Conservation (phyloP, 2,888 invertebrate genomes). For the Limenitis camilla region DNA sequence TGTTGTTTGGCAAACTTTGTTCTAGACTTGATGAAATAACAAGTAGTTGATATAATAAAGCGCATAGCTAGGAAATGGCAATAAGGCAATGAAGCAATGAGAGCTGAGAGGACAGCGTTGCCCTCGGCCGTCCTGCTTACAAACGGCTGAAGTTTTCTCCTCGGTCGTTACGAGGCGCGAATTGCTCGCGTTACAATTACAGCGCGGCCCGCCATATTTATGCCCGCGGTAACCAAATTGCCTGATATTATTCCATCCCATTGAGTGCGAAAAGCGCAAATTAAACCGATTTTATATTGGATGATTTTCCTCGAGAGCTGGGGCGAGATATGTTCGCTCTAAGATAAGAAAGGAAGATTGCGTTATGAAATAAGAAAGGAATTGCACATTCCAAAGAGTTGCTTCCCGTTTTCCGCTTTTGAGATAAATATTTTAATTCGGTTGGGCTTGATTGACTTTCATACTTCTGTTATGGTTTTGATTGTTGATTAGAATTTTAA, state of each 20-base stretch:
- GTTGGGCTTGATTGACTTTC: conserved; percentile 34
- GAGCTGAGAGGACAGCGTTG: conserved; percentile 14
- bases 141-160: conserved; percentile 70
- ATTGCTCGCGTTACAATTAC: conserved; percentile 73
- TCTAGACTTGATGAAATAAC: not conserved
- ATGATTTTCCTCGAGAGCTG: conserved; percentile 70
- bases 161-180: conserved; percentile 72
- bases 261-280: conserved; percentile 76
- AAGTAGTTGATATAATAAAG: conserved; percentile 2
- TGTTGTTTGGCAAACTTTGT: not conserved
- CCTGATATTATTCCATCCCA: conserved; percentile 75
- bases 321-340: conserved; percentile 70
- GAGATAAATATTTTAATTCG: conserved; percentile 47
- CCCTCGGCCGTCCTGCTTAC: conserved; percentile 41
- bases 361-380: conserved; percentile 73
- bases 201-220: conserved; percentile 71
- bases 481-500: conserved; percentile 4
- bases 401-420: conserved; percentile 41
- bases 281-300: conserved; percentile 76
- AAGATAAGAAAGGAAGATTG: conserved; percentile 73
- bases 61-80: conserved; percentile 4
- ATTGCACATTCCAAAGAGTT: conserved; percentile 68
- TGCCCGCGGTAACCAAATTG: conserved; percentile 75
- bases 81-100: conserved; percentile 10
- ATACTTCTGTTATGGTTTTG: conserved; percentile 11